Percentiles rank a stretch among this genome's conserved stretches.
These are phyloP conservation scores for Apoda limacodes DNA, from an alignment of 2,888 invertebrate species.

Conservation along the genomic window DNA sequence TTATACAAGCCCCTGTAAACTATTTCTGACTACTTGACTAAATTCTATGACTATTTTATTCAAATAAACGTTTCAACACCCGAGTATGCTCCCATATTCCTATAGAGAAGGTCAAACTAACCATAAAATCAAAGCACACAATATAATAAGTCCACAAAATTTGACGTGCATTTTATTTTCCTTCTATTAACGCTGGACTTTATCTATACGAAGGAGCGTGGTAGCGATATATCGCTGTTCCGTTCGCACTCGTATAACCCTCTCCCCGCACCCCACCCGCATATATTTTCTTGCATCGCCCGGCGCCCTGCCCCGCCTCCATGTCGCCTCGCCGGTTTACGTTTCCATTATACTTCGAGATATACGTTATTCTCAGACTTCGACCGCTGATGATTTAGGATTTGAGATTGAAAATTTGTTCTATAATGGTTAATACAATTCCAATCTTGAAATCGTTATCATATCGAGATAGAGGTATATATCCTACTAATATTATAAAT, in stretches of 20 bases:
- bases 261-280: slow-evolving; percentile 30
- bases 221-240: slow-evolving; percentile 21
- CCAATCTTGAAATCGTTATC: too few relatives aligned
- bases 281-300: slow-evolving; percentile 47
- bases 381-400: too few relatives aligned
- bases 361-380: too few relatives aligned
- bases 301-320: slow-evolving; percentile 55
- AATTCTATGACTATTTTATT: too few relatives aligned
- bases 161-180: slow-evolving; percentile 57
- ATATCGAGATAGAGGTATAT: too few relatives aligned
- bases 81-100: too few relatives aligned
- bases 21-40: too few relatives aligned
- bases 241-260: slow-evolving; percentile 27
- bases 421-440: too few relatives aligned
- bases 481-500: too few relatives aligned
- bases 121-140: slow-evolving; percentile 31
- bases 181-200: slow-evolving; percentile 40
- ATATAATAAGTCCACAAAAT: slow-evolving; percentile 38
- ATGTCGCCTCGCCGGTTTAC: slow-evolving; percentile 36
- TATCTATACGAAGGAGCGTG: slow-evolving; percentile 34
- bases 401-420: too few relatives aligned
- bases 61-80: too few relatives aligned
- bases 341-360: slow-evolving; percentile 41
- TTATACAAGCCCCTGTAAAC: too few relatives aligned
- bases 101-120: slow-evolving; percentile 40